Evolutionary conservation across 2,797 vertebrate species (phyloP), one percentile per base, ranked within the genome.

Genomic region (Heteromormyrus szaboi): DNA sequence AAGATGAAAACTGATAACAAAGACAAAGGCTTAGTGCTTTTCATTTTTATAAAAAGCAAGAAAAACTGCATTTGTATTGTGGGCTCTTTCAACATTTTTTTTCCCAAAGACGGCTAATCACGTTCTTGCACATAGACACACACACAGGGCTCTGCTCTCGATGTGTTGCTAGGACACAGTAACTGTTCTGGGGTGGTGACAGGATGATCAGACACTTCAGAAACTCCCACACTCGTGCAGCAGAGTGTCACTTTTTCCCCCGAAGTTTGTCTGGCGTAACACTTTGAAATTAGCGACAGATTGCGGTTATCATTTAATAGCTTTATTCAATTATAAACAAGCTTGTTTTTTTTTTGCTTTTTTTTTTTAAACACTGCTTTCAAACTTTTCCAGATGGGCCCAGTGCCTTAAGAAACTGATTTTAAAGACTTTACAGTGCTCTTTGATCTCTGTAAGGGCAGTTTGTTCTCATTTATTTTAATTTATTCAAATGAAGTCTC

Each of bases 371-470:
- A 85, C 25, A 12, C 22, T 29, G 22, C 83, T 79, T 51, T 51
- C n/a, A 85, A 86, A 86, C 33, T 86, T 56, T 54, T 86, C 85
- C 85, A 86, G 53, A 54, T 86, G 84, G 84, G 6, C 50, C 44
- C 84, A 41, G 22, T 85, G 85, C 53, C 53, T 86, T 56, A 86
- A 37, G 51, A 86, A 41, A 41, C 51, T 41, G 37, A 79, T 79
- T 79, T 79, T 79, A 79, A 51, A 86, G 33, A 17, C 22, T 54
- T 59, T 37, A 0, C 50, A 29, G 2, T 54, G 50, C 33, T 56
- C 51, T 83, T 81, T 56, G 51, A 44, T 88, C 14, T 56, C 48
- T 25, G 12, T 65, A 46, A 48, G 17, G 51, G n/a, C n/a, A 59
- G 12, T 25, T 48, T n/a, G 19, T 79, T 79, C 56, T 51, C 25